These are phyloP conservation scores for Dromius quadrimaculatus DNA, from an alignment of 2,888 invertebrate species.

Conservation along the genomic window DNA sequence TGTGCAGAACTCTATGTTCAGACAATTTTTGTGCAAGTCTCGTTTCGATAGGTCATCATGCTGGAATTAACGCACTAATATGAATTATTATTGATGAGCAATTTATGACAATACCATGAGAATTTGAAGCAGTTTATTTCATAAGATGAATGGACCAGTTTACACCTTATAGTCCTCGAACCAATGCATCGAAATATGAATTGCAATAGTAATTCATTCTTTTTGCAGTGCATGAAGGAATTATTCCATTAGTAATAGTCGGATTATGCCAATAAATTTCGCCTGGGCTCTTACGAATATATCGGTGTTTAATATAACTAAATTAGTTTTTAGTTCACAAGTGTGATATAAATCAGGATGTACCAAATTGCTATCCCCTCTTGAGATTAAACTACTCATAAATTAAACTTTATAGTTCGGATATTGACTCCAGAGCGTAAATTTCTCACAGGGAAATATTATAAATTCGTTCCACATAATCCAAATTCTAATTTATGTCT, in stretches of 20 bases:
- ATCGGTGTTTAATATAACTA: constrained; percentile 51
- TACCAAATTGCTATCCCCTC: constrained; percentile 47
- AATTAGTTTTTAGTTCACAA: constrained; percentile 50
- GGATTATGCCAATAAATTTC: constrained; percentile 46
- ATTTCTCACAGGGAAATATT: constrained; percentile 45
- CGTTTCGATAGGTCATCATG: too few relatives aligned
- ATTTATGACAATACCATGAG: too few relatives aligned
- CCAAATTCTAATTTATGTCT: constrained; percentile 50
- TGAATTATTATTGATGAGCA: too few relatives aligned
- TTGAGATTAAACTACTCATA: constrained; percentile 47
- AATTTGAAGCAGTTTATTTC: too few relatives aligned
- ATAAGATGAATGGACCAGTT: too few relatives aligned
- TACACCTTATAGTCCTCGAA: too few relatives aligned
- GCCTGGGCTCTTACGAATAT: constrained; percentile 21
- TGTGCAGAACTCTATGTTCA: too few relatives aligned
- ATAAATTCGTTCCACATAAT: constrained; percentile 50
- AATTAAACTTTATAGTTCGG: constrained; percentile 51
- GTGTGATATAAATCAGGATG: constrained; percentile 51
- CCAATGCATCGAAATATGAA: neutral
- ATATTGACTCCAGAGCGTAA: constrained; percentile 46
- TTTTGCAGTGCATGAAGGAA: constrained; percentile 15
- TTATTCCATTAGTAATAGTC: constrained; percentile 50
- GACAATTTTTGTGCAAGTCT: too few relatives aligned
- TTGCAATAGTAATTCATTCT: neutral
- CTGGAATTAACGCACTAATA: too few relatives aligned